phyloP scores from a whole-genome alignment of 1,140 invertebrate genomes.

The Drosophila ironensis region DNA sequence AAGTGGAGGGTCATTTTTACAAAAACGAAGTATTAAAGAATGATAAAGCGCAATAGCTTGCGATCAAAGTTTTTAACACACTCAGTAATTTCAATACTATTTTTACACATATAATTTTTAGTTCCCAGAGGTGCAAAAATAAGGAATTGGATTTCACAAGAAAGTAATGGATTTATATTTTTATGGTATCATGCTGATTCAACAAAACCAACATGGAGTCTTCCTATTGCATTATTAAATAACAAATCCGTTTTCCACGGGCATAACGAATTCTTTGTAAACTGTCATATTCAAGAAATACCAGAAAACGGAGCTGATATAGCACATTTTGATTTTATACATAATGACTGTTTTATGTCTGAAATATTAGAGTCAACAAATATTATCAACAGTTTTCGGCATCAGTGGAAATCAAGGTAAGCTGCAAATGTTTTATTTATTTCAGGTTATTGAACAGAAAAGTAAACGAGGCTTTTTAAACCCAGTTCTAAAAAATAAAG shows the following conservation, averaged over 20 bases:
- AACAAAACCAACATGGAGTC: constrained; percentile 87
- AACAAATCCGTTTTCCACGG: constrained; percentile 88
- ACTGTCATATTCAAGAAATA: constrained; percentile 92
- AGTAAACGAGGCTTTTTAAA: no score
- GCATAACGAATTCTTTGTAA: constrained; percentile 89
- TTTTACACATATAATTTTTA: constrained; percentile 14
- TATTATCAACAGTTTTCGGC: constrained; percentile 27
- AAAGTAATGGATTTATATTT: constrained; percentile 89
- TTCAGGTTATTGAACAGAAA: no score
- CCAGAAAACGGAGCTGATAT: constrained; percentile 95
- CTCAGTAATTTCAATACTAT: no score
- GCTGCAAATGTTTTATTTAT: no score
- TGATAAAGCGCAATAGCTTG: no score
- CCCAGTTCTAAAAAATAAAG: no score
- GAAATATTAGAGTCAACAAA: constrained; percentile 83
- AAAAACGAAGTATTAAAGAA: no score
- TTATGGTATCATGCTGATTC: constrained; percentile 92
- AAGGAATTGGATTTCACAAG: constrained; percentile 86
- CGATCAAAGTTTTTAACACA: no score
- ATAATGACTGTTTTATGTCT: constrained; percentile 85
- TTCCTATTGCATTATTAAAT: constrained; percentile 84
- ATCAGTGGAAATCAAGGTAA: constrained; percentile 72
- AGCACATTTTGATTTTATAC: constrained; percentile 90
- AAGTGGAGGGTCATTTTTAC: no score
- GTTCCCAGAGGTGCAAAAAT: constrained; percentile 85